A percentile compares a stretch with the other conserved stretches of the same genome.
Evolutionary conservation across 2,888 invertebrate genomes (phyloP).

Genomic region (Stramonita haemastoma): DNA sequence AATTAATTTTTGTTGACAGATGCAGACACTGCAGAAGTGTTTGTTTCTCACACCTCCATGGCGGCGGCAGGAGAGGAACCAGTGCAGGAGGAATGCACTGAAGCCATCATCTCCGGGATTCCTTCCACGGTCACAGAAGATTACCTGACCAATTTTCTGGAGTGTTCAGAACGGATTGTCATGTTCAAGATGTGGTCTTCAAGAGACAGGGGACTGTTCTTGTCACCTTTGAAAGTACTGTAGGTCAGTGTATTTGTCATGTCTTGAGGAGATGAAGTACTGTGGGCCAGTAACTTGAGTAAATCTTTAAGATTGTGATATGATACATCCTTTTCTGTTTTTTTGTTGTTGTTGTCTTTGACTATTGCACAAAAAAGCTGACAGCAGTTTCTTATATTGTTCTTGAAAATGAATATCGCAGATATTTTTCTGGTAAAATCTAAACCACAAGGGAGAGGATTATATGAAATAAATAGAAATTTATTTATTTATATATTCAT

Average conservation of each 20-base stretch:
- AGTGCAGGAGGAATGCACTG: neutral
- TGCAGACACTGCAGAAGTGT: neutral
- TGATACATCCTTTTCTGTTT: no score
- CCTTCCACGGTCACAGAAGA: neutral
- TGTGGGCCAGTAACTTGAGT: no score
- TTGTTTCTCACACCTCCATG: neutral
- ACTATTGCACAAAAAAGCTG: no score
- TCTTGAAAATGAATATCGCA: no score
- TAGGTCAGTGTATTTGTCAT: constrained; percentile 17
- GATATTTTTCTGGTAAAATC: no score
- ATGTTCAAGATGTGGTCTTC: neutral
- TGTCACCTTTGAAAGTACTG: neutral
- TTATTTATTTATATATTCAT: no score
- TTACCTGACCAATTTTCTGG: constrained; percentile 26
- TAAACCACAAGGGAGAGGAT: no score
- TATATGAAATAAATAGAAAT: no score
- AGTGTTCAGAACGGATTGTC: neutral
- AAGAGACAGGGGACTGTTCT: neutral
- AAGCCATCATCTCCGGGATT: neutral
- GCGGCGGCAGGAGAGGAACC: neutral
- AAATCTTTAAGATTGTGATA: no score
- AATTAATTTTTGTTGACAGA: neutral
- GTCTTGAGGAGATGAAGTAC: no score
- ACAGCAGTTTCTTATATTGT: no score
- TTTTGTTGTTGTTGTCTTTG: no score